Evolutionary conservation across 2,888 invertebrate species (phyloP).

Genomic region (Malthinus flaveolus): DNA sequence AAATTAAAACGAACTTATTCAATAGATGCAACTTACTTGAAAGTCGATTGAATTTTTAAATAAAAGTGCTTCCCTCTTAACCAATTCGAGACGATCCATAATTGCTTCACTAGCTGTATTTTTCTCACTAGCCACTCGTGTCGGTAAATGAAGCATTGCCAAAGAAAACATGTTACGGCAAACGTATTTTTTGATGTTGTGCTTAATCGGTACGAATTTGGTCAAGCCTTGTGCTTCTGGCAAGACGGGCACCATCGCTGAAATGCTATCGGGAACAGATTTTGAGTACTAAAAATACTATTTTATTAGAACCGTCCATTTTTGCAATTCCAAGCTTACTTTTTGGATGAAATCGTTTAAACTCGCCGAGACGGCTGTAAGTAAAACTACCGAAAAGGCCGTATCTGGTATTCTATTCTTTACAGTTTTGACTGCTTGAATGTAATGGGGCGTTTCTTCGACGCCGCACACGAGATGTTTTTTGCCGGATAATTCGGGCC

Average conservation of each 20-base stretch:
- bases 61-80: not conserved
- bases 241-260: conserved; percentile 5
- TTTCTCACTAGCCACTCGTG: not conserved
- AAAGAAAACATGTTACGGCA: conserved; percentile 9
- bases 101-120: conserved; percentile 1
- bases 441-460: not conserved
- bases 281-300: conserved; percentile 3
- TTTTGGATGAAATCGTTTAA: not conserved
- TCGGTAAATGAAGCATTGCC: conserved; percentile 5
- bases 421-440: not conserved
- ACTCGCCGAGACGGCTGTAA: not conserved
- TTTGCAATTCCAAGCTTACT: not conserved
- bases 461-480: not conserved
- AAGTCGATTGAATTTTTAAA: conserved; percentile 8
- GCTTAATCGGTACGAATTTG: not conserved
- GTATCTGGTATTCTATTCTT: not conserved
- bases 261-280: not conserved
- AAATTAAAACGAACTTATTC: not conserved
- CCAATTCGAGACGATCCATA: not conserved
- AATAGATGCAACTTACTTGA: not conserved
- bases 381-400: not conserved
- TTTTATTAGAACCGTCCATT: not conserved
- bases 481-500: not conserved
- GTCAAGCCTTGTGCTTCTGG: conserved; percentile 4
- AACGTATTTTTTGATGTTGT: not conserved